Conservation (phyloP, 2,113 vertebrate genomes). For the Epinephelus lanceolatus region DNA sequence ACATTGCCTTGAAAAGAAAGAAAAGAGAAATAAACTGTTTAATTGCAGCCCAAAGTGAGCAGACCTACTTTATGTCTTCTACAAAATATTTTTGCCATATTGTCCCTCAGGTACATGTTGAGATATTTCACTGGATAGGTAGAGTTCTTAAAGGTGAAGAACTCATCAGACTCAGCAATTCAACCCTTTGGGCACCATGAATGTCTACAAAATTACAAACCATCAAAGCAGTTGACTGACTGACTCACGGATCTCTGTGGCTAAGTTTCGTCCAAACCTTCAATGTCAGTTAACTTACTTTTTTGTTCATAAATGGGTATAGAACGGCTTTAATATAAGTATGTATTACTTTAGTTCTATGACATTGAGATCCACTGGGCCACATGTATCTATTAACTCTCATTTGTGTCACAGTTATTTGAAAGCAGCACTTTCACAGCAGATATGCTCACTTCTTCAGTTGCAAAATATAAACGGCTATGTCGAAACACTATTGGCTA, state of each 20-base stretch:
- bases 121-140: not conserved
- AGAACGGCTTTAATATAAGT: too few relatives aligned
- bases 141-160: too few relatives aligned
- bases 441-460: not conserved
- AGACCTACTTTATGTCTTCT: too few relatives aligned
- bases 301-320: too few relatives aligned
- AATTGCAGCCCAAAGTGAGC: too few relatives aligned
- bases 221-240: not conserved
- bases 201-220: not conserved
- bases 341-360: not conserved
- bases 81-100: too few relatives aligned
- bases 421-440: not conserved
- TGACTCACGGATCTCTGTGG: not conserved
- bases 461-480: not conserved
- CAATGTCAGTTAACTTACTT: not conserved
- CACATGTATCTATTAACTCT: not conserved
- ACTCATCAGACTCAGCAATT: not conserved
- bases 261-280: not conserved
- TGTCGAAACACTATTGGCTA: not conserved
- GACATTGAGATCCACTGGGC: not conserved
- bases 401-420: not conserved
- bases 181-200: not conserved
- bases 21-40: too few relatives aligned
- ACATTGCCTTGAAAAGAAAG: too few relatives aligned
- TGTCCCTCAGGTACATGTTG: not conserved